Percentiles rank a stretch among this genome's conserved stretches.
phyloP scores from a whole-genome alignment of 2,113 vertebrate species.

The Gadus macrocephalus region DNA sequence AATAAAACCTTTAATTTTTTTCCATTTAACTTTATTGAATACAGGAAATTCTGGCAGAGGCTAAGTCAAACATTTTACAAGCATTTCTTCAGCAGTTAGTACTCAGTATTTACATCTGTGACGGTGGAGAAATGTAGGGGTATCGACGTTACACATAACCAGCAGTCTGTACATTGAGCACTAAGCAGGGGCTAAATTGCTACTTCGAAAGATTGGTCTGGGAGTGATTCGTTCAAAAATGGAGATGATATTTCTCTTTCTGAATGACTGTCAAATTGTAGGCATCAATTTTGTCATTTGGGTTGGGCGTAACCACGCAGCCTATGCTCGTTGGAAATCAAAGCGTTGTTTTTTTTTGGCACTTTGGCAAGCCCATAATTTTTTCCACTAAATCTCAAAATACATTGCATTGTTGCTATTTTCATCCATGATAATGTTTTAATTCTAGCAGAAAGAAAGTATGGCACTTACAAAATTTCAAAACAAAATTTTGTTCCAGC shows the following conservation, averaged over 20 bases:
- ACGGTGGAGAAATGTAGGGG: slow-evolving; percentile 75
- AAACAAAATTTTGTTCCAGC: no score
- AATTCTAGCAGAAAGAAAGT: no score
- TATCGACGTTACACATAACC: slow-evolving; percentile 73
- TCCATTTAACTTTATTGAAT: slow-evolving; percentile 86
- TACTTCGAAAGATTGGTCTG: slow-evolving; percentile 68
- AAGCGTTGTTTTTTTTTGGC: no score
- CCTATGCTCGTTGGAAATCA: no score
- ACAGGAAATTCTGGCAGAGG: slow-evolving; percentile 90
- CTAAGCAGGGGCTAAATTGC: slow-evolving; percentile 75
- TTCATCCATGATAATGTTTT: no score
- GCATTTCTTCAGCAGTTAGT: slow-evolving; percentile 71
- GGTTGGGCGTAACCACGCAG: no score
- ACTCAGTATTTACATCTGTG: slow-evolving; percentile 92
- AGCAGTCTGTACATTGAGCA: slow-evolving; percentile 81
- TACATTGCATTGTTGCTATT: no score
- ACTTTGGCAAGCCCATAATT: no score
- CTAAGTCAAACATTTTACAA: slow-evolving; percentile 82
- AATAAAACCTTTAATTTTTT: slow-evolving; percentile 3
- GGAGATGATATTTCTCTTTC: background rate
- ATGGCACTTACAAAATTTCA: no score
- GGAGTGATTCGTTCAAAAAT: slow-evolving; percentile 13
- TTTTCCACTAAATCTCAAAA: no score
- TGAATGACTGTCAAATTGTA: background rate
- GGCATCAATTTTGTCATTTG: no score